These are phyloP conservation scores for Tragelaphus oryx DNA, from an alignment of 2,797 vertebrate genomes.

Conservation along the genomic window DNA sequence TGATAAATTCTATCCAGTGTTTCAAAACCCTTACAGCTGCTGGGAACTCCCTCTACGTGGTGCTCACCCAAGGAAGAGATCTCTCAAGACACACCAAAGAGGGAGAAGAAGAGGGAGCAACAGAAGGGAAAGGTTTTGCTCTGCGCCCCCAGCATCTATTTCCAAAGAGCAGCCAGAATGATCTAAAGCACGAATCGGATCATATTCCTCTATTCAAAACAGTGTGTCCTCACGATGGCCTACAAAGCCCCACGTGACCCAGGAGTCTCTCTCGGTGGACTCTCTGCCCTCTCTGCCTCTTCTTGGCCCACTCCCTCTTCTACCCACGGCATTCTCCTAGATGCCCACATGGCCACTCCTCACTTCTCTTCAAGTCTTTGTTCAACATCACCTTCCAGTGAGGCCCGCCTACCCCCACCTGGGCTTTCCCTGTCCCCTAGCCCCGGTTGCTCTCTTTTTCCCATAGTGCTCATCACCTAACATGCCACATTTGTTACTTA, in stretches of 20 bases:
- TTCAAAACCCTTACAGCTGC: not conserved
- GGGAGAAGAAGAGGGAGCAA: not conserved
- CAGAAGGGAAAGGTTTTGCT: not conserved
- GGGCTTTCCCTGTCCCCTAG: not conserved
- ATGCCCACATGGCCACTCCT: not conserved
- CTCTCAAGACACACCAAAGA: not conserved
- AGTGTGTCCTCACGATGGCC: accelerated
- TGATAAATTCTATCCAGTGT: not conserved
- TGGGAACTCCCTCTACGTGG: not conserved
- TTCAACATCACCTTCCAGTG: not conserved
- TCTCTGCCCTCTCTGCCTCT: not conserved
- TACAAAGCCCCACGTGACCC: not conserved
- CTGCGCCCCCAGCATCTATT: not conserved
- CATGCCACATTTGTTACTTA: accelerated
- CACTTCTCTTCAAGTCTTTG: not conserved
- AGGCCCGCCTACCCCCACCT: not conserved
- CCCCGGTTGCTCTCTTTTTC: not conserved
- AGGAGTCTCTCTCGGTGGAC: not conserved
- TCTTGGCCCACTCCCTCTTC: not conserved
- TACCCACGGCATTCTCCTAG: not conserved
- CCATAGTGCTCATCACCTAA: not conserved
- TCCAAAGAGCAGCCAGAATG: not conserved
- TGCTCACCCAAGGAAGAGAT: not conserved
- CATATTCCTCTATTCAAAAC: not conserved
- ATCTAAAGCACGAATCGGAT: not conserved